Conservation (phyloP, 1,140 invertebrate species). For the Akabosia matsudoensis region DNA sequence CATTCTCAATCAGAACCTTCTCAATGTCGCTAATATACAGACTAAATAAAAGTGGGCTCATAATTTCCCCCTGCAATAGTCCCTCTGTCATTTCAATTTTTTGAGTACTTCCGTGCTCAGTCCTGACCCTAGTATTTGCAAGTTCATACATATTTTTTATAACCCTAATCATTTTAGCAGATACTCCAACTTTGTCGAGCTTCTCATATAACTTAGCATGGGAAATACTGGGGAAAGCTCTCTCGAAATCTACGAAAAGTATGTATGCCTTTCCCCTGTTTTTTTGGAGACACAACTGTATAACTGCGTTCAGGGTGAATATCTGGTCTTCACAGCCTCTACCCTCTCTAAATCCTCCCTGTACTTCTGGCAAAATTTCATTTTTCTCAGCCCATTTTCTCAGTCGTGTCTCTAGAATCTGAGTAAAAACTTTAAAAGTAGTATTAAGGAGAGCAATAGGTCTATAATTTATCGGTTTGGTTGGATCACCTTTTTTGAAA, state of each 20-base stretch:
- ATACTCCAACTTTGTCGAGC: constrained; percentile 40
- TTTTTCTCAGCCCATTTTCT: constrained; percentile 35
- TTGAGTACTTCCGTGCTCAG: background rate
- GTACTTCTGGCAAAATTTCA: constrained; percentile 42
- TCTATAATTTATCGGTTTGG: constrained; percentile 45
- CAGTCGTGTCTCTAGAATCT: constrained; percentile 41
- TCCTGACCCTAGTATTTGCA: constrained; percentile 26
- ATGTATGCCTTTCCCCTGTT: constrained; percentile 36
- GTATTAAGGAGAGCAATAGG: constrained; percentile 45
- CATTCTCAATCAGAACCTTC: background rate
- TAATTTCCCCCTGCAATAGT: constrained; percentile 43
- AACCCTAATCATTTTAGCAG: constrained; percentile 44
- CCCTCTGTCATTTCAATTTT: constrained; percentile 39
- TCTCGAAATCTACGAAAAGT: too few relatives aligned
- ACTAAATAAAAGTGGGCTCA: constrained; percentile 46
- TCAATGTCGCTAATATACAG: constrained; percentile 27
- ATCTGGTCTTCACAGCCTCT: constrained; percentile 45
- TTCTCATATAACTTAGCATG: constrained; percentile 44
- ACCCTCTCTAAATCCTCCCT: constrained; percentile 46
- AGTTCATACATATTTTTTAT: constrained; percentile 41
- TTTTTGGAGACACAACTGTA: constrained; percentile 34
- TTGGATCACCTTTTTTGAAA: constrained; percentile 41
- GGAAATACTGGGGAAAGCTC: constrained; percentile 45
- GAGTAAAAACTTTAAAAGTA: constrained; percentile 44
- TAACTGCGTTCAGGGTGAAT: constrained; percentile 40